Base-by-base conservation (phyloP, 2,888 invertebrate genomes). In the Protophormia terraenovae region DNA sequence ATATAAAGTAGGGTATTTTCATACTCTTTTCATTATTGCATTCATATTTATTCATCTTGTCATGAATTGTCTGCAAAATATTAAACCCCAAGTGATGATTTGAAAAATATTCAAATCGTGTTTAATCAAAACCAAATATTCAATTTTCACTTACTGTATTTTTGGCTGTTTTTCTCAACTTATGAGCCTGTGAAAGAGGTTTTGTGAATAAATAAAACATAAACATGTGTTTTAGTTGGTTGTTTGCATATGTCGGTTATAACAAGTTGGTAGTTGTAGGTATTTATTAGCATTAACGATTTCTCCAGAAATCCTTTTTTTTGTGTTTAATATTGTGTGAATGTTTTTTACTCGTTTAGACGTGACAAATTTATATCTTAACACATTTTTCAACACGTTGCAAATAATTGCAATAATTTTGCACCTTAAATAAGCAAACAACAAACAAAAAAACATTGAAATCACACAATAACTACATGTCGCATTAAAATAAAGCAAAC, bases 291-390 rank as follows among this genome's bases (percentile, higher is more conserved):
- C 75, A 78, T 85, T 84, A 82, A 85, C 78, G 85, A 82, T 79
- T 85, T 85, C 82, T 35, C 16, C 45, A 27, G 85, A 82, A 85
- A 79, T 71, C 71, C 69, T 82, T 84, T 76, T 76, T 32, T 50
- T 58, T n/a, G 38, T 62, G 67, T 78, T 22, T 67, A 16, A 38
- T 58, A 38, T 50, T 71, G 71, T 64, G 50, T 79, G 79, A 79
- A 71, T 71, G 58, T 58, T 38, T 77, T 41, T 10, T 66, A 62
- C 24, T 64, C 38, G 60, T 71, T 77, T 60, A 58, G 27, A 82
- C 75, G 71, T 82, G 85, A 82, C 85, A 85, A 85, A 85, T 85
- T 85, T 85, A 85, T 85, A 85, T 85, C 82, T 79, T 24, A 82
- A 79, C 78, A 78, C 82, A 78, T 82, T 78, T 85, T 53, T 62